A percentile compares a stretch with the other conserved stretches of the same genome.
phyloP scores from a whole-genome alignment of 2,113 vertebrate species.

The Theristicus caerulescens region DNA sequence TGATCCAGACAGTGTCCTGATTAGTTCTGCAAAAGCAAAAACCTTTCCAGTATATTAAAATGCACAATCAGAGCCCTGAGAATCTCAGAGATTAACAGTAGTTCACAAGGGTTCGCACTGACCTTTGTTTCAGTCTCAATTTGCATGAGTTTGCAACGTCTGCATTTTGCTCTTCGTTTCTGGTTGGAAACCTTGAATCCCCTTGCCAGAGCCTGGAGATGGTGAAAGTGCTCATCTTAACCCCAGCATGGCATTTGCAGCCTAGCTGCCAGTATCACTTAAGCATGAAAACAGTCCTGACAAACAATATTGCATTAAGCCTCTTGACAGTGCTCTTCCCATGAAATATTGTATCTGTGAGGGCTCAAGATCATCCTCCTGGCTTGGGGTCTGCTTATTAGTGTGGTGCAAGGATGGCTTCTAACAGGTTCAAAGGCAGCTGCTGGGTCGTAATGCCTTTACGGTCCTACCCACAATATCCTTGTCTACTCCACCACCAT shows the following conservation, averaged over 20 bases:
- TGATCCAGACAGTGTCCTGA: neutral
- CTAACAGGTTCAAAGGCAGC: neutral
- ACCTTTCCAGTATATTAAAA: conserved; percentile 38
- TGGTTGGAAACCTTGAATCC: conserved; percentile 42
- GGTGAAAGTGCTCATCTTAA: neutral
- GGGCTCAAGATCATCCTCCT: neutral
- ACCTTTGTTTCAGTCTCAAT: conserved; percentile 63
- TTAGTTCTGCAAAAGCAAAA: conserved; percentile 7
- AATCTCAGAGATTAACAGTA: conserved; percentile 38
- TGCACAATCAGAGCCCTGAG: conserved; percentile 18
- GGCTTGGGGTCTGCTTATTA: neutral
- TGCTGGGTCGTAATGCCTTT: neutral
- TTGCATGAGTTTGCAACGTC: conserved; percentile 31
- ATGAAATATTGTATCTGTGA: neutral
- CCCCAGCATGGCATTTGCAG: neutral
- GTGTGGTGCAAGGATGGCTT: neutral
- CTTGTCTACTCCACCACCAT: neutral
- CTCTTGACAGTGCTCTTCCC: neutral
- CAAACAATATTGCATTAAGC: neutral
- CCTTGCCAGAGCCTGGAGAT: conserved; percentile 7
- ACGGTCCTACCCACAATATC: neutral
- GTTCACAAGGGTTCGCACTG: conserved; percentile 37
- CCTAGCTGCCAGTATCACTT: neutral
- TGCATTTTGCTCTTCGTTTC: conserved; percentile 42
- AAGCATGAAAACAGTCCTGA: neutral